These are phyloP conservation scores for Hylaea fasciaria DNA, from an alignment of 2,888 invertebrate species.

Conservation along the genomic window DNA sequence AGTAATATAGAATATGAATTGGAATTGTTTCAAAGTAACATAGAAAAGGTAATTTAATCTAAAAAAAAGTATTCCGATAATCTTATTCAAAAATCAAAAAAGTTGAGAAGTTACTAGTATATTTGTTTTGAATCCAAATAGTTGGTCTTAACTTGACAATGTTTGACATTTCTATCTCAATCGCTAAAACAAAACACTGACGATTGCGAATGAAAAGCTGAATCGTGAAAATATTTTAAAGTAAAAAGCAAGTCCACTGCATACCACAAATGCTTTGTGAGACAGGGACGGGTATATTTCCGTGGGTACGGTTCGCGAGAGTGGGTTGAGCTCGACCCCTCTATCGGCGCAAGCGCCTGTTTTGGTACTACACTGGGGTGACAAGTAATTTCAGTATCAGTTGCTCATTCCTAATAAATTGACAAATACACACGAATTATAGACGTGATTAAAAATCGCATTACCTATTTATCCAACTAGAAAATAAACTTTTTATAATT, in stretches of 20 bases:
- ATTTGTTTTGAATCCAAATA: conserved; percentile 12
- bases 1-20: no score
- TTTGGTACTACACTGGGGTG: conserved; percentile 73
- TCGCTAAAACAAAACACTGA: conserved; percentile 19
- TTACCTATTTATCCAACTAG: no score
- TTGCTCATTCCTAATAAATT: conserved; percentile 1
- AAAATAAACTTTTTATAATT: no score
- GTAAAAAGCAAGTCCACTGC: conserved; percentile 51
- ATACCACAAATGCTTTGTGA: conserved; percentile 55
- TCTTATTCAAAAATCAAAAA: no score
- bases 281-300: conserved; percentile 72
- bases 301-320: conserved; percentile 53
- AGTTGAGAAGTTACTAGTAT: no score
- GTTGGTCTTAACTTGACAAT: conserved; percentile 17
- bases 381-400: conserved; percentile 58
- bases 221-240: conserved; percentile 46
- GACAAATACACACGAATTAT: not conserved
- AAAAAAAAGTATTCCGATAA: no score
- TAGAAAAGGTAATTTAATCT: no score
- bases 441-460: no score
- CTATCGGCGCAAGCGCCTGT: conserved; percentile 74
- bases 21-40: no score
- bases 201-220: conserved; percentile 44
- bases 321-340: conserved; percentile 77
- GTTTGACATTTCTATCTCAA: conserved; percentile 29